These are phyloP conservation scores for Nebria salina DNA, from an alignment of 2,888 invertebrate species.

Conservation along the genomic window DNA sequence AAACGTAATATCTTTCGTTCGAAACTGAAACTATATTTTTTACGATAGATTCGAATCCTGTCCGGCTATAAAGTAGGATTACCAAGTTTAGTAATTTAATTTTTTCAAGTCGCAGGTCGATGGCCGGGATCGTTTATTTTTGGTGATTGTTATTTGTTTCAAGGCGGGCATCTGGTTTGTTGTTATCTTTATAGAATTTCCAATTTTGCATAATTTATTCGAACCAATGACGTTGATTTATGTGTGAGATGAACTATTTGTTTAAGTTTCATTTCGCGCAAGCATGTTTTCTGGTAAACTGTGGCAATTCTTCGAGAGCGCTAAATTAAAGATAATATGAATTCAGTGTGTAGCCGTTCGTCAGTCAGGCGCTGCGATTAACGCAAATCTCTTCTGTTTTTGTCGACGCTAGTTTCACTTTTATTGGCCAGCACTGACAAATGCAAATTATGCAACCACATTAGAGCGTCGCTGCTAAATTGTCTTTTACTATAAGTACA, in stretches of 20 bases:
- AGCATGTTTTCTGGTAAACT: not conserved
- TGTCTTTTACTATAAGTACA: not conserved
- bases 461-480: not conserved
- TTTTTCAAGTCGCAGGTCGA: not conserved
- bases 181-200: not conserved
- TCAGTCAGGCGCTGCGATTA: not conserved
- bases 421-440: not conserved
- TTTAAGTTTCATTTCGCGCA: not conserved
- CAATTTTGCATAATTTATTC: conserved; percentile 1
- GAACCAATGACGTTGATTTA: not conserved
- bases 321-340: conserved; percentile 3
- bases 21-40: conserved; percentile 3
- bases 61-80: conserved; percentile 2
- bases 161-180: not conserved
- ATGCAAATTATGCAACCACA: conserved; percentile 5
- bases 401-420: not conserved
- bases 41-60: conserved; percentile 8
- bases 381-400: not conserved
- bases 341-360: not conserved
- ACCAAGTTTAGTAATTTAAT: conserved; percentile 6
- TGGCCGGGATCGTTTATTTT: not conserved
- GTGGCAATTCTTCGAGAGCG: not conserved
- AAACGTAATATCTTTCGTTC: not conserved
- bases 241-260: not conserved
- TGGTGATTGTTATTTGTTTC: not conserved